These are phyloP conservation scores for Amazona guildingii DNA, from an alignment of 2,113 vertebrate genomes.

Conservation along the genomic window DNA sequence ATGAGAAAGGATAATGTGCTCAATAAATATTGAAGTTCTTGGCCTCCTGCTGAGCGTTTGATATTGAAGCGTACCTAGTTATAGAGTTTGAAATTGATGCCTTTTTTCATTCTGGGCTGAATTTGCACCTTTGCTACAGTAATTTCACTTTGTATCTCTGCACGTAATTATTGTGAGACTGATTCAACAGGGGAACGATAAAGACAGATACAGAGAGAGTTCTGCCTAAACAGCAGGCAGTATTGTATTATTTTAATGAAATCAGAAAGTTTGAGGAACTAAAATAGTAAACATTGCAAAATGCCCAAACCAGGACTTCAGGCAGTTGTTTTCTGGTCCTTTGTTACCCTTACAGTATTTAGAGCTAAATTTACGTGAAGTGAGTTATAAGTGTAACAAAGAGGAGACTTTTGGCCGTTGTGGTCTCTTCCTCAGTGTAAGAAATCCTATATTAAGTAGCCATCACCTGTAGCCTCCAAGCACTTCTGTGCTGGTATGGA, in stretches of 20 bases:
- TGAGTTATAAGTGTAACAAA: not conserved
- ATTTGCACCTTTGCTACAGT: constrained; percentile 44
- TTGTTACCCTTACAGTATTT: not conserved
- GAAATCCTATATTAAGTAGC: not conserved
- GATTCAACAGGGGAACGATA: constrained; percentile 22
- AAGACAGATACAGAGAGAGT: not conserved
- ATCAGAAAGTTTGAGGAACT: not conserved
- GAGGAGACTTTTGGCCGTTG: not conserved
- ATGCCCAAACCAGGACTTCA: not conserved
- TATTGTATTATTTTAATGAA: constrained; percentile 16
- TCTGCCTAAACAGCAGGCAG: constrained; percentile 19
- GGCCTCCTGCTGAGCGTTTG: constrained; percentile 47
- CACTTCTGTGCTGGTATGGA: not conserved
- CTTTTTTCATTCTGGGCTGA: constrained; percentile 38
- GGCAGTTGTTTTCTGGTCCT: not conserved
- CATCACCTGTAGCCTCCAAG: not conserved
- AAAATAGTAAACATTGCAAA: not conserved
- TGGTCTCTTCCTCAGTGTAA: not conserved
- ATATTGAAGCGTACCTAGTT: constrained; percentile 32
- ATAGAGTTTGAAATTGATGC: constrained; percentile 48
- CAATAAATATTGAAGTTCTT: constrained; percentile 65
- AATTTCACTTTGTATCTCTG: constrained; percentile 45
- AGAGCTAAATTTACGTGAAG: not conserved
- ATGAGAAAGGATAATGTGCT: constrained; percentile 36
- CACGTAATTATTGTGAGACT: constrained; percentile 28